These are phyloP conservation scores for Ormyrus thymus DNA, from an alignment of 2,888 invertebrate species.

Conservation along the genomic window DNA sequence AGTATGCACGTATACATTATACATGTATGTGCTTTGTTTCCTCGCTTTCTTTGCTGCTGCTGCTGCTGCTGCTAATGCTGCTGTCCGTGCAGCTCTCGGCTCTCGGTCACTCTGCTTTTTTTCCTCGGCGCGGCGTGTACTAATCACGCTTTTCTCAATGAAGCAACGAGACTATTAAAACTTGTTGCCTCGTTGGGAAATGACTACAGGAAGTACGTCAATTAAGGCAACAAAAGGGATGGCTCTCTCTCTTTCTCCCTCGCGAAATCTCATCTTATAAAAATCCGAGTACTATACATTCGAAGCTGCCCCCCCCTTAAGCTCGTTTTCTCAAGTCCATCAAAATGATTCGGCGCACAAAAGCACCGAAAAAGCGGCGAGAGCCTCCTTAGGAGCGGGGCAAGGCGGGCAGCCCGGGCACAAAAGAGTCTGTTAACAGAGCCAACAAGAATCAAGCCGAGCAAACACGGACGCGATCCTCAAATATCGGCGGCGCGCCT, in stretches of 20 bases:
- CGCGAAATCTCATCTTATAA: neutral
- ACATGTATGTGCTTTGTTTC: slow-evolving; percentile 13
- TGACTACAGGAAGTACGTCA: no score
- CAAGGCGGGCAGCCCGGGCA: slow-evolving; percentile 34
- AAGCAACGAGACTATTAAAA: no score
- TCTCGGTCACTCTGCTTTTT: no score
- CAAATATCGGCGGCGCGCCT: slow-evolving; percentile 70
- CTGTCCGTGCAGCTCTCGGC: no score
- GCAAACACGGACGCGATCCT: slow-evolving; percentile 71
- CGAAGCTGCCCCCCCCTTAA: neutral
- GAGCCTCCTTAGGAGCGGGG: slow-evolving; percentile 11
- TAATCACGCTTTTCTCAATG: no score
- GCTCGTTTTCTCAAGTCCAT: neutral
- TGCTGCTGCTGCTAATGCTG: neutral
- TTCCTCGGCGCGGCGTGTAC: no score
- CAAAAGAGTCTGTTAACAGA: slow-evolving; percentile 68
- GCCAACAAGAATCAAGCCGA: slow-evolving; percentile 72
- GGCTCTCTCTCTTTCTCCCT: neutral
- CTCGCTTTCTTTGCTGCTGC: slow-evolving; percentile 21
- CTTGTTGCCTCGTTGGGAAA: no score
- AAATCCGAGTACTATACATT: no score
- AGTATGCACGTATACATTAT: neutral
- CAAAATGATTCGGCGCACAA: slow-evolving; percentile 13
- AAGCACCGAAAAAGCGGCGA: slow-evolving; percentile 10
- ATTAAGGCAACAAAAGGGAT: no score